Evolutionary conservation across 1,140 invertebrate species (phyloP).

Genomic region (Drosophila cardini): DNA sequence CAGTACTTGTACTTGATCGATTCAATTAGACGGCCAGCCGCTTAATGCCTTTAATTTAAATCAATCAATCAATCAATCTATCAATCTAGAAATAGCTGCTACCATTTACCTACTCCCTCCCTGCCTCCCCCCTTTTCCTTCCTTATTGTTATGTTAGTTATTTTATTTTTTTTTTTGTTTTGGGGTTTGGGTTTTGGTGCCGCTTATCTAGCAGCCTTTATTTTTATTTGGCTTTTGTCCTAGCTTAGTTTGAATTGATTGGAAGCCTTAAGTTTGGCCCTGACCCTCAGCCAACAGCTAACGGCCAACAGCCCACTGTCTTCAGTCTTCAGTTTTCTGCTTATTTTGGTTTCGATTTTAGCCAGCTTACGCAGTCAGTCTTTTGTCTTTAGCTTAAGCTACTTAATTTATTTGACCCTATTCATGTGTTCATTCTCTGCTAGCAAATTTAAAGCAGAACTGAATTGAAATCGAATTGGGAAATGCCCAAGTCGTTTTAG

Average conservation of each 20-base stretch:
- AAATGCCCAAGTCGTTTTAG: conserved; percentile 7
- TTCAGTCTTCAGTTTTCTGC: conserved; percentile 19
- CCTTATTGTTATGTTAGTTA: conserved; percentile 59
- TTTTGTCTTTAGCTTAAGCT: conserved; percentile 70
- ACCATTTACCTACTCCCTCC: conserved; percentile 11
- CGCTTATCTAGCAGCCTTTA: conserved; percentile 52
- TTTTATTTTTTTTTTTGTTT: conserved; percentile 17
- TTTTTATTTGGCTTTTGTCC: conserved; percentile 49
- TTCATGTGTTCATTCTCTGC: conserved; percentile 39
- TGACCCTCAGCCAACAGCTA: conserved; percentile 13
- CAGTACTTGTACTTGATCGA: conserved; percentile 58
- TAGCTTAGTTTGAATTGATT: conserved; percentile 59
- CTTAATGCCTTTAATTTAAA: conserved; percentile 82
- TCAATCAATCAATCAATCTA: conserved; percentile 75
- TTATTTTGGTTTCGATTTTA: conserved; percentile 55
- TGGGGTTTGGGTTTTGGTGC: conserved; percentile 1
- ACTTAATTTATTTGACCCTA: conserved; percentile 75
- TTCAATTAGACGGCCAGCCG: conserved; percentile 69
- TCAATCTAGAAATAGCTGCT: conserved; percentile 47
- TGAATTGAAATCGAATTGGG: conserved; percentile 73
- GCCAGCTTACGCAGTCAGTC: conserved; percentile 67
- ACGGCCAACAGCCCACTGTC: not conserved
- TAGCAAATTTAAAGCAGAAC: conserved; percentile 43
- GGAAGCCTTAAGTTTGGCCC: conserved; percentile 38
- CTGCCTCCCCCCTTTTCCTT: no score